phyloP scores from a whole-genome alignment of 2,888 invertebrate genomes.

The Melinaea marsaeus region DNA sequence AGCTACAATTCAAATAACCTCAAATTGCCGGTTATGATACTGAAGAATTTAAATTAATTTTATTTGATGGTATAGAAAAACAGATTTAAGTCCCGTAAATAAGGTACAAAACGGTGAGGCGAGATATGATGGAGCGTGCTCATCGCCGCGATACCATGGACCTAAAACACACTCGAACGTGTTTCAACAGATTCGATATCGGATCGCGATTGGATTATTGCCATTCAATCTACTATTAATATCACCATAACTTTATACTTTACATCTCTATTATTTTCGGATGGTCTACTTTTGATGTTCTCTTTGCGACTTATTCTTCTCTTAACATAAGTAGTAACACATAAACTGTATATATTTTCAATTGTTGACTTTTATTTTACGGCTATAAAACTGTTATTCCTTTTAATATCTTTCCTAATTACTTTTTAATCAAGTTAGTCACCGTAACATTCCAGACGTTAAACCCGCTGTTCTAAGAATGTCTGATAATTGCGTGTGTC shows the following conservation, averaged over 20 bases:
- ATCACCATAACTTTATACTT: too few relatives aligned
- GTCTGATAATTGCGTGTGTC: background rate
- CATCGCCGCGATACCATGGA: conserved; percentile 30
- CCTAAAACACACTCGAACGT: conserved; percentile 32
- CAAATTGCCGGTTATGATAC: conserved; percentile 15
- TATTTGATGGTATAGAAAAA: conserved; percentile 1
- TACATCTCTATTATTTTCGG: too few relatives aligned
- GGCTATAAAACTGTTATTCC: too few relatives aligned
- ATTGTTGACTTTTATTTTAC: too few relatives aligned
- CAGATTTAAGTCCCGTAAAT: conserved; percentile 5
- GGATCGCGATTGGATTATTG: conserved; percentile 32
- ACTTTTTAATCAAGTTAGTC: too few relatives aligned
- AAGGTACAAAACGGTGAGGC: conserved; percentile 15
- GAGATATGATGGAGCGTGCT: conserved; percentile 20
- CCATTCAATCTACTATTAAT: conserved; percentile 22
- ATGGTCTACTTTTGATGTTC: too few relatives aligned
- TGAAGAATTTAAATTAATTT: conserved; percentile 24
- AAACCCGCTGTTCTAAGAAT: background rate
- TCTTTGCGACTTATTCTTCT: too few relatives aligned
- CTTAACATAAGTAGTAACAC: too few relatives aligned
- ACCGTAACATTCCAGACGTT: too few relatives aligned
- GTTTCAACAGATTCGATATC: conserved; percentile 16
- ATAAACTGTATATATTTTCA: too few relatives aligned
- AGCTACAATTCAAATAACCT: conserved; percentile 17
- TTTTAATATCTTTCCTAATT: too few relatives aligned